Percentiles rank a stretch among this genome's conserved stretches.
Conservation (phyloP, 2,888 invertebrate genomes). For the Odontothrips loti region DNA sequence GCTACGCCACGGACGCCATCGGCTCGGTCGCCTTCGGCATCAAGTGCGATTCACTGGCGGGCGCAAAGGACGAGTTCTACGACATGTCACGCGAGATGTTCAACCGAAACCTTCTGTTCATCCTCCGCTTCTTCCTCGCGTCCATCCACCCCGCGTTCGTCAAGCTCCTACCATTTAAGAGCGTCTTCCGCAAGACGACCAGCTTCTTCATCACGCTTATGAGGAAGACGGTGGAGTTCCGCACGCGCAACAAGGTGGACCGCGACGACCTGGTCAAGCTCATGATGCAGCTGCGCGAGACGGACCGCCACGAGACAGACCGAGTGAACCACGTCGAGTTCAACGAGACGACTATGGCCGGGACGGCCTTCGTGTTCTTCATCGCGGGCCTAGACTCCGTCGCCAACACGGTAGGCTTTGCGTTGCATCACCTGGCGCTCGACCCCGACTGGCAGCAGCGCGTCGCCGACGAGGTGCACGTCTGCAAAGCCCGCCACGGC, state of each 20-base stretch:
- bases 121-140: conserved; percentile 28
- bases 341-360: conserved; percentile 30
- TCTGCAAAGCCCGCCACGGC: conserved; percentile 41
- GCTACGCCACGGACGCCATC: conserved; percentile 49
- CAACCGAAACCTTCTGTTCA: conserved; percentile 34
- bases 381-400: conserved; percentile 36
- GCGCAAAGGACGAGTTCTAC: conserved; percentile 45
- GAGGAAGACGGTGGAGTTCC: conserved; percentile 34
- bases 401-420: conserved; percentile 46
- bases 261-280: conserved; percentile 37
- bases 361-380: conserved; percentile 34
- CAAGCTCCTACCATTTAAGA: conserved; percentile 29
- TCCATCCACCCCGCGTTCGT: conserved; percentile 25
- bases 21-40: conserved; percentile 48
- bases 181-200: conserved; percentile 28
- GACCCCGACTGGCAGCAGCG: conserved; percentile 44
- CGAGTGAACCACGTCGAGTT: conserved; percentile 30
- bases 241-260: conserved; percentile 34
- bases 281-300: conserved; percentile 34
- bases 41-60: conserved; percentile 45
- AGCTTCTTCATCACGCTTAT: conserved; percentile 33
- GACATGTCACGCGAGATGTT: conserved; percentile 44
- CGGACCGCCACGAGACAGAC: conserved; percentile 29
- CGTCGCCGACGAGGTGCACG: conserved; percentile 43
- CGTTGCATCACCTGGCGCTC: conserved; percentile 45